Conservation (phyloP, 2,888 invertebrate species). For the Nudaria mundana region DNA sequence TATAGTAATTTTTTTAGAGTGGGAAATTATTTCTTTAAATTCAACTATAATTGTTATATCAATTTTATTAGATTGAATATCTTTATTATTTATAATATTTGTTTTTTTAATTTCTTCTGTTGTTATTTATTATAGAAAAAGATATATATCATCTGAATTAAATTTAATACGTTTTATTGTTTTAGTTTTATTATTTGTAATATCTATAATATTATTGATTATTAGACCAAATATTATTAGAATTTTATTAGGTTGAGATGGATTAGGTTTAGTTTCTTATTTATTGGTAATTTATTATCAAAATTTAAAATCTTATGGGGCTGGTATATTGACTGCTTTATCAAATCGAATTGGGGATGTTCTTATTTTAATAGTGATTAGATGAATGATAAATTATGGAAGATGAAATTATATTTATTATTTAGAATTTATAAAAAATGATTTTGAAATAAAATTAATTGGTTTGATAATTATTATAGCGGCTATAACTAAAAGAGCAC, state of each 20-base stretch:
- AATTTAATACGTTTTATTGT: constrained; percentile 84
- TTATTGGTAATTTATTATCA: constrained; percentile 87
- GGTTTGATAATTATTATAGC: constrained; percentile 56
- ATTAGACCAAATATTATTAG: constrained; percentile 85
- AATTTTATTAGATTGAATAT: constrained; percentile 84
- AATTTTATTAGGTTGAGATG: constrained; percentile 88
- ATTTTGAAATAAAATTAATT: constrained; percentile 65
- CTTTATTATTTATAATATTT: constrained; percentile 83
- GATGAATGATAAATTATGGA: constrained; percentile 79
- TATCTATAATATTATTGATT: constrained; percentile 85
- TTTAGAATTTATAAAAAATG: constrained; percentile 70
- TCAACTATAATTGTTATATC: constrained; percentile 70
- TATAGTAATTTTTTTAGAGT: constrained; percentile 75
- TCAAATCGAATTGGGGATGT: constrained; percentile 89
- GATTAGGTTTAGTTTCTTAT: constrained; percentile 86
- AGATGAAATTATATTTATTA: constrained; percentile 80
- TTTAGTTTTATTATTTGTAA: constrained; percentile 84
- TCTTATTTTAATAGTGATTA: constrained; percentile 82
- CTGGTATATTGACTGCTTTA: constrained; percentile 86
- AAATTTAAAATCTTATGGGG: constrained; percentile 85
- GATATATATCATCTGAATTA: constrained; percentile 82
- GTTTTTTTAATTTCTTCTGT: constrained; percentile 85
- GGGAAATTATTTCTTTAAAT: constrained; percentile 77
- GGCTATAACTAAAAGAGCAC: background rate
- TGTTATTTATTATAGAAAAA: constrained; percentile 83